Conservation (phyloP, 1,140 invertebrate species). For the Ruditapes philippinarum region DNA sequence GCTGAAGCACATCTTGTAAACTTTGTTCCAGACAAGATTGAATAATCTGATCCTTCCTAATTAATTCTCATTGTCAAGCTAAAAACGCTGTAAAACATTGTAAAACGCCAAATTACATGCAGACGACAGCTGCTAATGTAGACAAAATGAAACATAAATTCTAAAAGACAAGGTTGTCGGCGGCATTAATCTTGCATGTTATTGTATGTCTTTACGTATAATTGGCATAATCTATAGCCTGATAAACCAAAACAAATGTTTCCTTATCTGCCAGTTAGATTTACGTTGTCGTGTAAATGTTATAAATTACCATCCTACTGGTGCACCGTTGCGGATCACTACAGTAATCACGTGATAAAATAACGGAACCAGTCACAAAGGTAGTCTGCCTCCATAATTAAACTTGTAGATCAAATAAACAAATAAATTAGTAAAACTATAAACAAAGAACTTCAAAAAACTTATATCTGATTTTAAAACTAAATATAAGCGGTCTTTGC, state of each 20-base stretch:
- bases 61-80: no score
- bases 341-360: background rate
- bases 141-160: background rate
- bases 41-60: no score
- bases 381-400: no score
- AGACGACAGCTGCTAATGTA: slow-evolving; percentile 10
- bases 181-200: background rate
- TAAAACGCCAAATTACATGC: background rate
- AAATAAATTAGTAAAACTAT: no score
- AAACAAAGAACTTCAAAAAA: no score
- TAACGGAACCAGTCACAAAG: no score
- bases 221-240: slow-evolving; percentile 5
- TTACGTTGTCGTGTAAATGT: background rate
- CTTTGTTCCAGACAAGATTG: no score
- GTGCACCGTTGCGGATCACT: background rate
- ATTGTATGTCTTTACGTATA: slow-evolving; percentile 10
- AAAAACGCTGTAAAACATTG: no score
- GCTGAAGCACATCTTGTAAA: no score
- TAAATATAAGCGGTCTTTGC: no score
- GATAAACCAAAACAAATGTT: slow-evolving; percentile 33
- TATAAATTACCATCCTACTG: background rate
- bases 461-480: no score
- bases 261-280: background rate
- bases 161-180: background rate
- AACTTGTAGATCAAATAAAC: no score